A percentile compares a stretch with the other conserved stretches of the same genome.
These are phyloP conservation scores for Portunus trituberculatus DNA, from an alignment of 1,140 invertebrate genomes.

Conservation along the genomic window DNA sequence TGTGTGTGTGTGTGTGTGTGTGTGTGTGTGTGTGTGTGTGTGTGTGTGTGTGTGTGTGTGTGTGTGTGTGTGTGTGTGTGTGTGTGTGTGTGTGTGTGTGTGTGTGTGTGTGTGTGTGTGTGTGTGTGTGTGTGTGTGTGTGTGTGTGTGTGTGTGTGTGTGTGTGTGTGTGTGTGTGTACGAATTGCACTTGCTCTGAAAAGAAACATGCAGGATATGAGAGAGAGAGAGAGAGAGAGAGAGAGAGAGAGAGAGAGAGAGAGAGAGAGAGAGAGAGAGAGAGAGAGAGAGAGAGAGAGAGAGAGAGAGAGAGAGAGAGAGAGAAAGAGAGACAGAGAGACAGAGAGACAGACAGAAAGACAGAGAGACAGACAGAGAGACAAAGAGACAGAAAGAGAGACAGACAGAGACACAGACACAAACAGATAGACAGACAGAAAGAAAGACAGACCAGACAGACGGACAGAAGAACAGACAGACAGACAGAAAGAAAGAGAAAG, in stretches of 20 bases:
- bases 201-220: not conserved
- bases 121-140: not conserved
- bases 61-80: too few species aligned
- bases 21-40: too few species aligned
- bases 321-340: not conserved
- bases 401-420: not conserved
- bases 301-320: not conserved
- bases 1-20: not conserved
- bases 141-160: not conserved
- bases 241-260: conserved; percentile 11
- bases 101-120: conserved; percentile 9
- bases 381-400: not conserved
- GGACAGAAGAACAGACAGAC: not conserved
- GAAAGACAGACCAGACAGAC: not conserved
- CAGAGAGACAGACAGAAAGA: not conserved
- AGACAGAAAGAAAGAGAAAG: not conserved
- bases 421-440: not conserved
- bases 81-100: not conserved
- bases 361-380: not conserved
- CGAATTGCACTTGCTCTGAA: not conserved
- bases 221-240: conserved; percentile 5
- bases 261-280: conserved; percentile 20
- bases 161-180: too few species aligned
- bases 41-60: too few species aligned
- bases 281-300: conserved; percentile 8